These are phyloP conservation scores for Bergia sp. DNA, from an alignment of 92 coral and sea anemone species.

Conservation along the genomic window DNA sequence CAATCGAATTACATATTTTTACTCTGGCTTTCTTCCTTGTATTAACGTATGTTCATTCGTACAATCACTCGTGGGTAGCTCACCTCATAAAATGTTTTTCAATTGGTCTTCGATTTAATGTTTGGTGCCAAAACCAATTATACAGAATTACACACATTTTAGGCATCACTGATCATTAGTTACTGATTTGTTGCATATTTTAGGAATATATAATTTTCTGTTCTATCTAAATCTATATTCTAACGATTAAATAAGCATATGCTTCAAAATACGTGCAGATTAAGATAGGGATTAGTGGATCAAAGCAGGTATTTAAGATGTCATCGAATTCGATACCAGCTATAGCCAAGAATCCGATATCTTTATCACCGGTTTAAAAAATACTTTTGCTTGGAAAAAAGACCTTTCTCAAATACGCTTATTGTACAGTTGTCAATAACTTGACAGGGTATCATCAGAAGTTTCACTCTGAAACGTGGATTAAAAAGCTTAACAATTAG, in stretches of 20 bases:
- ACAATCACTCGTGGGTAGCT: not conserved
- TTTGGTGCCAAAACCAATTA: not conserved
- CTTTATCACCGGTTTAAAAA: not conserved
- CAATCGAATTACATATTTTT: not conserved
- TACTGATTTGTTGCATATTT: too few relatives aligned
- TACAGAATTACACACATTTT: too few relatives aligned
- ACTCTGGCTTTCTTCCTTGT: not conserved
- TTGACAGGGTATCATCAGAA: too few relatives aligned
- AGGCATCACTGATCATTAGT: not conserved
- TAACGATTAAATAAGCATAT: too few relatives aligned
- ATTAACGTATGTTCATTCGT: not conserved
- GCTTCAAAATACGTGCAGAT: not conserved
- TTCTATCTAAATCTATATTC: too few relatives aligned
- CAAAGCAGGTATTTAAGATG: not conserved
- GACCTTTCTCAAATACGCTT: too few relatives aligned
- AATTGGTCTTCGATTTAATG: not conserved
- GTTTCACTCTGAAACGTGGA: too few relatives aligned
- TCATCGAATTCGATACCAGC: not conserved
- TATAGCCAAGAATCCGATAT: not conserved
- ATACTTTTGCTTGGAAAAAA: too few relatives aligned
- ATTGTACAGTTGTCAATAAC: too few relatives aligned
- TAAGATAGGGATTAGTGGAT: not conserved
- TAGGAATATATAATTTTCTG: not conserved
- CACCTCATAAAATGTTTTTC: not conserved
- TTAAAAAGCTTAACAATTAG: too few relatives aligned